phyloP scores from a whole-genome alignment of 2,888 invertebrate species.

The Gortyna flavago region DNA sequence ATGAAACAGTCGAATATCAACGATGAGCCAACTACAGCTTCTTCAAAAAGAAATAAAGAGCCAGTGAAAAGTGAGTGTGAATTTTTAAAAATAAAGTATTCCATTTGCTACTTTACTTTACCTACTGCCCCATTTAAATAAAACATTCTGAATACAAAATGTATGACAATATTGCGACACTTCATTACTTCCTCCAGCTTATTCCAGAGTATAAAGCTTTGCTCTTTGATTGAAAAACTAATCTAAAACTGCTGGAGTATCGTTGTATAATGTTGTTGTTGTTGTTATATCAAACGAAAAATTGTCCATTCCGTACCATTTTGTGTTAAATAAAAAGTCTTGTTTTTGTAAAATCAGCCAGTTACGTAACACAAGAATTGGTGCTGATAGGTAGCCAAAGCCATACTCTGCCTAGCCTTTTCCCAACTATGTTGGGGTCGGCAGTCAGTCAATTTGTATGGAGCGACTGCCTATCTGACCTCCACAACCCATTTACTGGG shows the following conservation, averaged over 20 bases:
- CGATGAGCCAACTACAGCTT: not conserved
- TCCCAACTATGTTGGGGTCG: too few species aligned
- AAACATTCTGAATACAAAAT: not conserved
- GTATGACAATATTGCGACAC: not conserved
- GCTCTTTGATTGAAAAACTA: constrained; percentile 16
- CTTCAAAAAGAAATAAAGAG: not conserved
- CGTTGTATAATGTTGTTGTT: not conserved
- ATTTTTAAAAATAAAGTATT: constrained; percentile 6
- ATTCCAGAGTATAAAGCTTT: constrained; percentile 15
- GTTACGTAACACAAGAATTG: not conserved
- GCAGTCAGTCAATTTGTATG: too few species aligned
- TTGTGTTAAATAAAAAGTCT: not conserved
- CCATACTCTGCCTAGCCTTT: too few species aligned
- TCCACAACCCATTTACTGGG: not conserved
- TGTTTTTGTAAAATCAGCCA: not conserved
- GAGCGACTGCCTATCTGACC: too few species aligned
- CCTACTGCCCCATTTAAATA: not conserved
- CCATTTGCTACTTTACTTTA: not conserved
- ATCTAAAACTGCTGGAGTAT: not conserved
- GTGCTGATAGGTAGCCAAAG: not conserved
- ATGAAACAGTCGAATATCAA: not conserved
- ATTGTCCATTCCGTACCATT: not conserved
- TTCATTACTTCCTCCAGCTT: constrained; percentile 35
- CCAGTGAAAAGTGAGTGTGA: not conserved
- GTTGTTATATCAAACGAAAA: not conserved